A percentile compares a stretch with the other conserved stretches of the same genome.
Evolutionary conservation across 2,113 vertebrate species (phyloP).

Genomic region (Felis catus): F.catus_Fca126_mat1.0 CM031412.1:28522001-28522500

Average conservation of each 20-base stretch:
- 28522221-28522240: rapidly evolving
- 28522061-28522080: neutral
- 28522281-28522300: neutral
- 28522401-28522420: rapidly evolving
- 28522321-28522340: neutral
- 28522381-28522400: no score
- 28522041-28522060: neutral
- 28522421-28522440: neutral
- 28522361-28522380: neutral
- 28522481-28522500: neutral
- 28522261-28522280: neutral
- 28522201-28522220: rapidly evolving
- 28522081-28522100: neutral
- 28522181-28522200: neutral
- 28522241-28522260: neutral
- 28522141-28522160: neutral
- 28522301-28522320: neutral
- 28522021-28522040: neutral
- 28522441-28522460: neutral
- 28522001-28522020: neutral
- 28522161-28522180: neutral
- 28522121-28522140: neutral
- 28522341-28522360: neutral
- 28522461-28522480: neutral
- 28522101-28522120: neutral